Conservation (phyloP, 2,888 invertebrate species). For the Xylocampa areola region DNA sequence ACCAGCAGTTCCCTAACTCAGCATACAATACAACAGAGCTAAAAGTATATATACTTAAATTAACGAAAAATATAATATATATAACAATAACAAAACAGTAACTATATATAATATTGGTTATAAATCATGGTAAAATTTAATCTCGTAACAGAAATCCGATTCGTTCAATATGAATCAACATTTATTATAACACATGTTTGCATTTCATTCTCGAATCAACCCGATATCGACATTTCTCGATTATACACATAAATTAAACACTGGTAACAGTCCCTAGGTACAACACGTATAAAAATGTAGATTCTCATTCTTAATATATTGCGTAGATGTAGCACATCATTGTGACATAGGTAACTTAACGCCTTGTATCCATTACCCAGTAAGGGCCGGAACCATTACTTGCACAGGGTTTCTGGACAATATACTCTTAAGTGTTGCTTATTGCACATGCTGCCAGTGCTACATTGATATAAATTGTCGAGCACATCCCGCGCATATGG, state of each 20-base stretch:
- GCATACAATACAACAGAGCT: too few species aligned
- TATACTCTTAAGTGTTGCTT: conserved; percentile 32
- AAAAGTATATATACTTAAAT: too few species aligned
- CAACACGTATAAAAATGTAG: too few species aligned
- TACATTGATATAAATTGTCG: conserved; percentile 3
- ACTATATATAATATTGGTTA: too few species aligned
- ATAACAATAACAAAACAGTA: too few species aligned
- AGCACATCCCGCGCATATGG: conserved; percentile 6
- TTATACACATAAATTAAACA: conserved; percentile 2
- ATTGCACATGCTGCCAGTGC: background rate
- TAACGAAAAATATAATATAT: too few species aligned
- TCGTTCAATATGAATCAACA: too few species aligned
- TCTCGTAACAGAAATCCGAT: too few species aligned
- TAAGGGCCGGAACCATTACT: conserved; percentile 50
- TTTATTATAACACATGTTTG: conserved; percentile 11
- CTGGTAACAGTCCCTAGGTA: background rate
- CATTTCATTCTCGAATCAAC: conserved; percentile 9
- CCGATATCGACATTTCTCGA: conserved; percentile 5
- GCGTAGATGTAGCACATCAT: background rate
- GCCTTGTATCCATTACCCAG: conserved; percentile 32
- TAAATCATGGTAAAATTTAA: too few species aligned
- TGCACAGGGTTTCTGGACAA: conserved; percentile 30
- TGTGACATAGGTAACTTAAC: conserved; percentile 33
- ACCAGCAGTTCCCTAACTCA: too few species aligned
- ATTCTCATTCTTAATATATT: background rate